Conservation (phyloP, 64 coral and sea anemone species). For the Orbicella faveolata region DNA sequence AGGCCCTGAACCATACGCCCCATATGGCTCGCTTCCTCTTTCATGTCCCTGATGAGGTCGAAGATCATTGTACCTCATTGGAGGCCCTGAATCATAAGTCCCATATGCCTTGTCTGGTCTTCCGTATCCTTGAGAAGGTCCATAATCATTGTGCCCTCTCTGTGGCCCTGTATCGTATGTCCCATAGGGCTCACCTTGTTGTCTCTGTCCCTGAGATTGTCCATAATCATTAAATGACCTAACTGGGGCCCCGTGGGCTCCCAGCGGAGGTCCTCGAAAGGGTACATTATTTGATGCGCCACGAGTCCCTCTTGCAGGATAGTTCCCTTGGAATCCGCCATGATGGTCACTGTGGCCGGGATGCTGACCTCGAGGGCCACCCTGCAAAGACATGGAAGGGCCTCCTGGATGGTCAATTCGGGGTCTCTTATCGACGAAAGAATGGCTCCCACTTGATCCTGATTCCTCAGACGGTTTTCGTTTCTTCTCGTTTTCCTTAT, state of each 20-base stretch:
- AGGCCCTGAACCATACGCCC: slow-evolving; percentile 13
- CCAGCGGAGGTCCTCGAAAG: background rate
- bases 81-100: slow-evolving; percentile 18
- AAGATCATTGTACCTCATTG: background rate
- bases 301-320: background rate
- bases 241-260: slow-evolving; percentile 6
- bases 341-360: slow-evolving; percentile 18
- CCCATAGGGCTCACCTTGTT: background rate
- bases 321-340: slow-evolving; percentile 17
- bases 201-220: background rate
- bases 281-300: background rate
- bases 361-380: background rate
- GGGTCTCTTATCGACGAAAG: slow-evolving; percentile 2
- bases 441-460: background rate
- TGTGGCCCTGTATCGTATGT: background rate
- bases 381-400: background rate
- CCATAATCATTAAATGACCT: background rate
- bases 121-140: background rate
- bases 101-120: background rate
- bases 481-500: slow-evolving; percentile 50
- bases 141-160: background rate
- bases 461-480: slow-evolving; percentile 16
- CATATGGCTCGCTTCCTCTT: background rate
- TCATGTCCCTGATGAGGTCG: too few relatives aligned
- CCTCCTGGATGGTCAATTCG: background rate